These are phyloP conservation scores for Eupithecia tripunctaria DNA, from an alignment of 2,888 invertebrate genomes.

Conservation along the genomic window DNA sequence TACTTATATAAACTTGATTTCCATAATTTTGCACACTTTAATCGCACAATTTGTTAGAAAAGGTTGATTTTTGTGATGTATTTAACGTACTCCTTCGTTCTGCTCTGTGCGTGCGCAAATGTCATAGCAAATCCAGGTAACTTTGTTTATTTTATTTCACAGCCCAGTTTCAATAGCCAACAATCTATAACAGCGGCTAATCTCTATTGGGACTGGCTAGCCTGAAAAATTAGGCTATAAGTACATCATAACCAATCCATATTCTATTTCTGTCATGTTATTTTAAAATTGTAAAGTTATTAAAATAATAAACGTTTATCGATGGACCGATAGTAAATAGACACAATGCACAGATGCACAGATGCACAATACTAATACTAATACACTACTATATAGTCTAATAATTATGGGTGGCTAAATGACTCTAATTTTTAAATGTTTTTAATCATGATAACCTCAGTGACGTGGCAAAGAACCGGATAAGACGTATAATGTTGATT, in stretches of 20 bases:
- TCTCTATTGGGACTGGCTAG: not conserved
- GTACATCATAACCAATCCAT: not conserved
- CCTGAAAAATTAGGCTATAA: not conserved
- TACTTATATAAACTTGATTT: not conserved
- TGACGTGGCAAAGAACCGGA: not conserved
- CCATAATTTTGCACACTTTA: slow-evolving; percentile 1
- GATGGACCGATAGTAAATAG: too few relatives aligned
- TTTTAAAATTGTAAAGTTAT: too few relatives aligned
- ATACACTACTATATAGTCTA: too few relatives aligned
- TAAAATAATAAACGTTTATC: too few relatives aligned
- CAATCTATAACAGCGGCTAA: not conserved
- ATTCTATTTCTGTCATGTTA: not conserved
- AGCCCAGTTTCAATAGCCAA: not conserved
- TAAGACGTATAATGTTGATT: not conserved
- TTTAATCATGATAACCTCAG: too few relatives aligned
- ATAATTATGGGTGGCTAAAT: too few relatives aligned
- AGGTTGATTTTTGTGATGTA: slow-evolving; percentile 15
- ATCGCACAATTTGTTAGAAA: not conserved
- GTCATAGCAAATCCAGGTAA: slow-evolving; percentile 41
- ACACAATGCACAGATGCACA: too few relatives aligned
- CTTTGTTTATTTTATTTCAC: not conserved
- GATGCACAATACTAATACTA: too few relatives aligned
- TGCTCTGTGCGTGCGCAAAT: slow-evolving; percentile 24
- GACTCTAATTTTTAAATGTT: too few relatives aligned
- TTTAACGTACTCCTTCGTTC: not conserved